These are phyloP conservation scores for Ostrea denselamellosa DNA, from an alignment of 1,140 invertebrate species.

Conservation along the genomic window DNA sequence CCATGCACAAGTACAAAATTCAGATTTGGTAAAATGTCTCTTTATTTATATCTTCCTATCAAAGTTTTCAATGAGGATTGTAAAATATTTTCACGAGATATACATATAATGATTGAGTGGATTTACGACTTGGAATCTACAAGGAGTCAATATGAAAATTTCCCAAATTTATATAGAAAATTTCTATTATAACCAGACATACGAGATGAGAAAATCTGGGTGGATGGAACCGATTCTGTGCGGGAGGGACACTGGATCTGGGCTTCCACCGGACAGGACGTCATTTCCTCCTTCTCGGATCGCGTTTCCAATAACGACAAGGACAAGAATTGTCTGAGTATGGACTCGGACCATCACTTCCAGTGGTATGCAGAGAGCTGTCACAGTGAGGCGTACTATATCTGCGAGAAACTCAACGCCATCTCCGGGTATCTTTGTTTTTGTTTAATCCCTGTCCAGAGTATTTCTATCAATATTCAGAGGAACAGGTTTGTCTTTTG, in stretches of 20 bases:
- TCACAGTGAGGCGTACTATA: background rate
- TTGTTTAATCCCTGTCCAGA: too few relatives aligned
- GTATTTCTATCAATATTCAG: too few relatives aligned
- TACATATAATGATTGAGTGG: too few relatives aligned
- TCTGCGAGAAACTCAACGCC: conserved; percentile 3
- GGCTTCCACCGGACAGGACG: conserved; percentile 18
- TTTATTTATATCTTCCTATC: too few relatives aligned
- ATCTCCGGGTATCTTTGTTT: background rate
- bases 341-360: conserved; percentile 2
- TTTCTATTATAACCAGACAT: background rate
- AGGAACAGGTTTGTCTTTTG: too few relatives aligned
- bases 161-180: too few relatives aligned
- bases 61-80: too few relatives aligned
- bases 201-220: conserved; percentile 7
- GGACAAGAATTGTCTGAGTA: background rate
- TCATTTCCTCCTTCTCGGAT: conserved; percentile 17
- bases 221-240: background rate
- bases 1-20: too few relatives aligned
- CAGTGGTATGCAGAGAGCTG: conserved; percentile 12
- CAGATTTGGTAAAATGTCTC: too few relatives aligned
- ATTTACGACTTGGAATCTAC: too few relatives aligned
- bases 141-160: too few relatives aligned
- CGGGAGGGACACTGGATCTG: conserved; percentile 6
- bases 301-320: conserved; percentile 12
- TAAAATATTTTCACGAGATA: too few relatives aligned